These are phyloP conservation scores for Rhagologus leucostigma DNA, from an alignment of 2,113 vertebrate genomes.

Conservation along the genomic window DNA sequence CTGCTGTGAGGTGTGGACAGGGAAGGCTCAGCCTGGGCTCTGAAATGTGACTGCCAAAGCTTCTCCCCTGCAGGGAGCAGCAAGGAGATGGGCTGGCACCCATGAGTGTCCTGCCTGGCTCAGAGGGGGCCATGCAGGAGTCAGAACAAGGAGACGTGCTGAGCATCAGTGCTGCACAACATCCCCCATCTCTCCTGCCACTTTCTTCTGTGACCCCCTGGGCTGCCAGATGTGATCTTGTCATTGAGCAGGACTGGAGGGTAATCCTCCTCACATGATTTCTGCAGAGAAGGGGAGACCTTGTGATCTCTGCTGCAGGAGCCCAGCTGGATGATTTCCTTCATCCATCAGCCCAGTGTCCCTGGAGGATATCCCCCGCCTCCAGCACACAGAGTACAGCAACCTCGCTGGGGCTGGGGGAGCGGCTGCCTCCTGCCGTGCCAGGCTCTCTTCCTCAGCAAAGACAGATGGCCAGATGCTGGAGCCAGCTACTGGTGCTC, in stretches of 20 bases:
- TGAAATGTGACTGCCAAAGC: background rate
- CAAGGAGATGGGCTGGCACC: background rate
- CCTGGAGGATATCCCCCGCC: background rate
- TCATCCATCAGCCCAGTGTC: background rate
- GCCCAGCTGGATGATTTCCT: background rate
- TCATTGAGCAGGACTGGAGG: background rate
- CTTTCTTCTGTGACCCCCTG: background rate
- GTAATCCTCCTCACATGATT: background rate
- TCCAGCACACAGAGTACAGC: background rate
- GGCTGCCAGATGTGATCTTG: background rate
- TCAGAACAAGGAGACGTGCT: background rate
- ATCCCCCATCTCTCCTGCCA: background rate
- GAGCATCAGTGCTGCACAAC: background rate
- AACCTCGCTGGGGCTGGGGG: background rate
- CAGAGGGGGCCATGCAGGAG: background rate
- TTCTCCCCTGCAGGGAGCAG: background rate
- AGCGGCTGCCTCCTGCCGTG: fast-evolving
- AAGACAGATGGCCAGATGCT: background rate
- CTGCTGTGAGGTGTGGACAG: background rate
- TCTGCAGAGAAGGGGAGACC: background rate
- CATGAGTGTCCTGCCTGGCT: background rate
- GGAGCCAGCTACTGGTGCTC: background rate
- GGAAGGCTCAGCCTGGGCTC: background rate
- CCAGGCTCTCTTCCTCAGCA: background rate
- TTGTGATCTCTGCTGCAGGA: background rate